phyloP scores from a whole-genome alignment of 2,797 vertebrate species.

The Lepilemur ruficaudatus region DNA sequence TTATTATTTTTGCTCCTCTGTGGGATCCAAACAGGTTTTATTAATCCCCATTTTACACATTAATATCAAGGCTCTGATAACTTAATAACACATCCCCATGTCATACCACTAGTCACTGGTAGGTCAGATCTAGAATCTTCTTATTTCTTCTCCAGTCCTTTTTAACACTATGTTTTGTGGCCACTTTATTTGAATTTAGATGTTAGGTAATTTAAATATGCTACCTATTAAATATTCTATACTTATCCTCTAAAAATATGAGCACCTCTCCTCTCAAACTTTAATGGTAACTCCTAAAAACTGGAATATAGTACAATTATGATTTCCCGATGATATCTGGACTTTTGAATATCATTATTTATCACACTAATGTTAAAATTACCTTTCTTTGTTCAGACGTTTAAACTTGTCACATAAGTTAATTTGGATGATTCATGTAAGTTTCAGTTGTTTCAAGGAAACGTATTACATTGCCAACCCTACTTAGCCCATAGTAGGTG shows the following conservation, averaged over 20 bases:
- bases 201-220: background rate
- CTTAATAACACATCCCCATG: background rate
- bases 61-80: background rate
- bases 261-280: background rate
- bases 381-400: background rate
- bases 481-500: background rate
- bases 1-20: background rate
- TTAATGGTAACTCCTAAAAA: background rate
- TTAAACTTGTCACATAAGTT: background rate
- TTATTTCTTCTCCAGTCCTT: background rate
- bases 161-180: background rate
- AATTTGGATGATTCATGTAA: background rate
- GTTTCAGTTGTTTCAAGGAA: slow-evolving; percentile 28
- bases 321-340: background rate
- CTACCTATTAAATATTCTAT: background rate
- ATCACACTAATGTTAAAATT: background rate
- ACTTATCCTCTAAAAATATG: background rate
- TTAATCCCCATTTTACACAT: background rate
- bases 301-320: background rate
- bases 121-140: background rate
- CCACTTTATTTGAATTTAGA: background rate
- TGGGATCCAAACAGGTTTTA: background rate
- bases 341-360: background rate
- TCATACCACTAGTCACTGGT: background rate
- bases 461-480: background rate